These are phyloP conservation scores for Tachysurus vachellii DNA, from an alignment of 2,113 vertebrate genomes.

Conservation along the genomic window DNA sequence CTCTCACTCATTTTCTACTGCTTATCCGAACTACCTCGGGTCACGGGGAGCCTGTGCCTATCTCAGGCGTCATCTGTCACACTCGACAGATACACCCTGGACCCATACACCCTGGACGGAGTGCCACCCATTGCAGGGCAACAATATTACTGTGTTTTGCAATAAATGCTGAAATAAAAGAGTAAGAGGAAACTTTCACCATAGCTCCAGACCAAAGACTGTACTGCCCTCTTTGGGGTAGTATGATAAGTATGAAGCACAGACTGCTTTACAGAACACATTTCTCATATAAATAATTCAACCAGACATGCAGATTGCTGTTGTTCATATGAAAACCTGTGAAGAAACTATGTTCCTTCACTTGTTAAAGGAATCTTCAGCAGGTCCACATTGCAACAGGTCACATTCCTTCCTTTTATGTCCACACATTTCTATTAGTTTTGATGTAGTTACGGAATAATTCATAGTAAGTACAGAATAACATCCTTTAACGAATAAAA, in stretches of 20 bases:
- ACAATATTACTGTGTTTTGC: neutral
- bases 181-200: neutral
- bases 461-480: neutral
- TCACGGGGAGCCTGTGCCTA: no score
- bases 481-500: neutral
- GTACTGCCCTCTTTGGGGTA: constrained; percentile 51
- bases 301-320: no score
- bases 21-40: no score
- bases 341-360: neutral
- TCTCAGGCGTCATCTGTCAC: no score
- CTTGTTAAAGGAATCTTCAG: neutral
- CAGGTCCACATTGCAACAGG: neutral
- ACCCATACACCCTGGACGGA: no score
- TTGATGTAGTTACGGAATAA: neutral
- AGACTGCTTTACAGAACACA: neutral
- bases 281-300: neutral
- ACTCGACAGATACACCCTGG: no score
- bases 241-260: neutral
- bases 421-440: neutral
- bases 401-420: neutral
- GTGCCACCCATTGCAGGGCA: no score
- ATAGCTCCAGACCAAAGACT: constrained; percentile 26
- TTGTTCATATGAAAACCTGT: neutral
- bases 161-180: neutral
- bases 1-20: neutral